phyloP scores from a whole-genome alignment of 2,113 vertebrate genomes.

The Cyprinodon variegatus region DNA sequence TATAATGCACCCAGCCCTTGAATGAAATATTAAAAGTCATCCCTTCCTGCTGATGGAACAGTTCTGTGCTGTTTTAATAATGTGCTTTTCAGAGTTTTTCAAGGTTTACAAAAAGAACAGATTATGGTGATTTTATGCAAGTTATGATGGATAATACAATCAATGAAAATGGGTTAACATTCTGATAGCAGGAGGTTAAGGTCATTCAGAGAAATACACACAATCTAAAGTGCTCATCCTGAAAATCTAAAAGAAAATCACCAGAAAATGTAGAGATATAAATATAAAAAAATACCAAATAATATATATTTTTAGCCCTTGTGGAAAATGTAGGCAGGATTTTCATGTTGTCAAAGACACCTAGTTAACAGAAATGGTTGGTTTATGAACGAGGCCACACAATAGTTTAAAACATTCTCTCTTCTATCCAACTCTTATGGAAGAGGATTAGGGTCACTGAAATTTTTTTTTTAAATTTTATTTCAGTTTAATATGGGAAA shows the following conservation, averaged over 20 bases:
- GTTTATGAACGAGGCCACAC: background rate
- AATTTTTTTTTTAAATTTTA: too few relatives aligned
- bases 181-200: background rate
- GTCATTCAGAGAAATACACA: slow-evolving; percentile 11
- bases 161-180: slow-evolving; percentile 3
- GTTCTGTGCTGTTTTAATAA: background rate
- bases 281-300: slow-evolving; percentile 1
- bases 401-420: background rate
- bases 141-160: slow-evolving; percentile 9
- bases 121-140: background rate
- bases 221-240: background rate
- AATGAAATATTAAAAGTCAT: background rate
- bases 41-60: background rate
- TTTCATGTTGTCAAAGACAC: background rate
- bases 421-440: too few relatives aligned
- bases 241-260: slow-evolving; percentile 3
- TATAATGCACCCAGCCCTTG: background rate
- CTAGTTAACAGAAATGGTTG: background rate
- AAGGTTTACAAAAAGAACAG: background rate
- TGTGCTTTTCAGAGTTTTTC: background rate
- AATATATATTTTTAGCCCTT: slow-evolving; percentile 49
- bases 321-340: slow-evolving; percentile 14
- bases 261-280: slow-evolving; percentile 7
- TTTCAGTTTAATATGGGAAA: too few relatives aligned
- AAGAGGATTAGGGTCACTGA: too few relatives aligned